Base-by-base conservation (phyloP, 2,113 vertebrate genomes). In the Fregetta grallaria region DNA sequence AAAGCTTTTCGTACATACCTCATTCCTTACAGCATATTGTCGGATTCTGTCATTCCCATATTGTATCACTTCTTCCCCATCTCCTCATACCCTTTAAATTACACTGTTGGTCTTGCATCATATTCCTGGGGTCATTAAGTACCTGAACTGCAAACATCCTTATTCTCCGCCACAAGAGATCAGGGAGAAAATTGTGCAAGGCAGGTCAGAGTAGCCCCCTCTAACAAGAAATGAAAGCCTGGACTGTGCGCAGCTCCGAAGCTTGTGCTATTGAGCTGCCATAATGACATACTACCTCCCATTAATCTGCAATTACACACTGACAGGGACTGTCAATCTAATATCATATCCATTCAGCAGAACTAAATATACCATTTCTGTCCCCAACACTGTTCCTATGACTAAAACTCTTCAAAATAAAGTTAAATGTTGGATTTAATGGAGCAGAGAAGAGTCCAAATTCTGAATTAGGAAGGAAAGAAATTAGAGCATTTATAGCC, bases 251-350 rank as follows among this genome's bases (percentile, higher is more conserved):
- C 77, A 72, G 90, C 58, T 95, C 85, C 6, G 5, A 81, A 80
- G 77, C n/a, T 80, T 70, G 77, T 86, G 80, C 50, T 91, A 56
- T 49, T 61, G 63, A 88, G 70, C 90, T 95, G 95, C 92, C 92
- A 94, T 91, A 81, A 96, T 96, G 96, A 96, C 91, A 91, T 70
- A 96, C 77, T 90, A 67, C 92, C 86, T 94, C 72, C 95, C 88
- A 93, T 96, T 97, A 94, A 95, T 96, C 93, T 96, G 96, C 86
- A 97, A 92, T 96, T 96, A 96, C 81, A 86, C 71, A 72, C 77
- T 95, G 96, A 94, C 86, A 96, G 77, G 65, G 77, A 79, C 92
- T 95, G 92, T 94, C 97, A 96, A 88, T 96, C 94, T 94, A 82
- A 90, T 49, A 77, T 56, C 49, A 65, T 45, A 94, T 20, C 78